Base-by-base conservation (phyloP, 2,888 invertebrate species). In the Eubasilissa splendida region DNA sequence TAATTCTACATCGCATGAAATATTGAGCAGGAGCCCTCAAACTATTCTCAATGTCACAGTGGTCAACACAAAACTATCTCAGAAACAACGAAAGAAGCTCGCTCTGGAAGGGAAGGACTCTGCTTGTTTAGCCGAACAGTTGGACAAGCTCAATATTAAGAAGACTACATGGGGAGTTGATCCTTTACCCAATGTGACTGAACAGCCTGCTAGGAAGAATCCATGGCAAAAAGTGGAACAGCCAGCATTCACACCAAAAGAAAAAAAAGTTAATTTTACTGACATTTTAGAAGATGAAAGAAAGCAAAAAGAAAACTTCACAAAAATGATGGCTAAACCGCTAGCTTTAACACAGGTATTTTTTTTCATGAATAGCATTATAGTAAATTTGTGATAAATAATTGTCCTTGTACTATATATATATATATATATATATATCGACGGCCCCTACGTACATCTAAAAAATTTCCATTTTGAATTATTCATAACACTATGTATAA, bases 211-310 rank as follows among this genome's bases (percentile, higher is more conserved):
- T 10, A 70, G 60, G 14, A 73, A 75, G n/a, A 85, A 88, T 87
- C 86, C 91, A 86, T 81, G 92, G 90, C 87, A 92, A 89, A 86
- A 91, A 88, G 0, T 90, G 88, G 90, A 90, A 87, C 84, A 88
- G 88, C 52, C 86, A 86, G 79, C 88, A 88, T 3, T 54, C 54
- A 80, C 70, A 81, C 83, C 68, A 54, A 84, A 87, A 87, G 8
- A 87, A 86, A 84, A 90, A 86, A 86, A 89, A 87, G 85, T 86
- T 42, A 87, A 86, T 73, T 88, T 90, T 83, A 85, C 92, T 82
- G 87, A 93, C 83, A 96, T 96, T 83, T 89, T 96, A 76, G 93
- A 92, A 12, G 94, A 94, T 85, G 96, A 96, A 87, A 92, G 91
- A 85, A 93, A 94, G 77, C 94, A 94, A 86, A 93, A 93, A 83